Percentiles rank a stretch among this genome's conserved stretches.
Evolutionary conservation across 2,797 vertebrate genomes (phyloP).

Genomic region (Hyperoplus lanceolatus): DNA sequence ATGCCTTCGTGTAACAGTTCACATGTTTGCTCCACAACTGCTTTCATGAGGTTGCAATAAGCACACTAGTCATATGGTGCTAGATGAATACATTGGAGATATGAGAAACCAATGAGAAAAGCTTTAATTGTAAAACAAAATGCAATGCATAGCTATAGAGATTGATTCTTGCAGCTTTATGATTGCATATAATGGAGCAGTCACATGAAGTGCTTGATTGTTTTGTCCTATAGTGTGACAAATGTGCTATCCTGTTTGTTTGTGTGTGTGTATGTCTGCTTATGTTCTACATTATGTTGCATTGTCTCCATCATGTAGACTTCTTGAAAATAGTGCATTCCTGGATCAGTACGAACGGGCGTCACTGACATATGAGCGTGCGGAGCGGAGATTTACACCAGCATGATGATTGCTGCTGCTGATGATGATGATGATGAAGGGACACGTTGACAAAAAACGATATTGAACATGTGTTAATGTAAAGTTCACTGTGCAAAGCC

Average conservation of each 20-base stretch:
- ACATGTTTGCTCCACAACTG: constrained; percentile 65
- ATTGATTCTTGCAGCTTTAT: constrained; percentile 40
- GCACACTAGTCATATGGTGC: neutral
- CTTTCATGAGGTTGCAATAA: constrained; percentile 50
- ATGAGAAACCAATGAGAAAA: neutral
- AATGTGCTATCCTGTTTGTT: constrained; percentile 76
- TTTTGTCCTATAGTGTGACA: constrained; percentile 71
- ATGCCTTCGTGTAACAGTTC: constrained; percentile 77
- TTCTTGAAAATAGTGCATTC: constrained; percentile 94
- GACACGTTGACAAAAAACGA: constrained; percentile 81
- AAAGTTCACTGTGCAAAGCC: constrained; percentile 78
- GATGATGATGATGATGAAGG: constrained; percentile 81
- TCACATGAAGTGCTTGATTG: constrained; percentile 64
- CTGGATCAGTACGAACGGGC: constrained; percentile 92
- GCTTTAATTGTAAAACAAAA: neutral
- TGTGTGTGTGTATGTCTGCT: constrained; percentile 65
- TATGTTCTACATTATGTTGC: constrained; percentile 89
- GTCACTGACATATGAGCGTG: constrained; percentile 89
- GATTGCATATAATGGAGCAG: constrained; percentile 45
- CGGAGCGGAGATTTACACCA: constrained; percentile 90
- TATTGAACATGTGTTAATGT: constrained; percentile 66
- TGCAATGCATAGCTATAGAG: neutral
- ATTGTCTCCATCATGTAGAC: constrained; percentile 96
- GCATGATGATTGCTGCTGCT: constrained; percentile 83
- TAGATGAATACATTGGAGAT: neutral